Percentiles rank a stretch among this genome's conserved stretches.
These are phyloP conservation scores for Cebus imitator DNA, from an alignment of 2,113 vertebrate species.

Conservation along the genomic window DNA sequence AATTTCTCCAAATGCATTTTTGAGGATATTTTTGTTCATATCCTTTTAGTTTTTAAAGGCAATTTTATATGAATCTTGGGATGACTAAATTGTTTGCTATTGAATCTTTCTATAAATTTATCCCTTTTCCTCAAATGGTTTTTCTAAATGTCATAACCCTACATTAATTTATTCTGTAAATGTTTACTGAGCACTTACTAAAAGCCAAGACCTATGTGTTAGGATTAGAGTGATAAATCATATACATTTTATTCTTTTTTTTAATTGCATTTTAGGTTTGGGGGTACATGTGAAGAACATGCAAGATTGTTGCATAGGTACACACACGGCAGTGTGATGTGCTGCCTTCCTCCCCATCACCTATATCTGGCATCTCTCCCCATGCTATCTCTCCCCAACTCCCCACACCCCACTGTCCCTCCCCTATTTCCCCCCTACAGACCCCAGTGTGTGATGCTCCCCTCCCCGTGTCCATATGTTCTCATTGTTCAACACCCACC, in stretches of 20 bases:
- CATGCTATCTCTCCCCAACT: no score
- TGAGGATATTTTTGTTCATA: not conserved
- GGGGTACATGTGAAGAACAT: no score
- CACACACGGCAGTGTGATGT: no score
- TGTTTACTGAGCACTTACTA: not conserved
- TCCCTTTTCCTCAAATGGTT: not conserved
- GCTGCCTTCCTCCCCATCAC: no score
- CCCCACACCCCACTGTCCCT: no score
- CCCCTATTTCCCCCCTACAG: no score
- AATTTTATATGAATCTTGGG: not conserved
- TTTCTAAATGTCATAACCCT: not conserved
- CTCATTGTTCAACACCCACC: no score
- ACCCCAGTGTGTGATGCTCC: no score
- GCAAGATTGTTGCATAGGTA: no score
- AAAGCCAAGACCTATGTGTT: not conserved
- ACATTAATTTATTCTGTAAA: not conserved
- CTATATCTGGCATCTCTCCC: no score
- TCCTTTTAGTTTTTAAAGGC: not conserved
- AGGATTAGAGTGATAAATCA: not conserved
- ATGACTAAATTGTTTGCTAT: not conserved
- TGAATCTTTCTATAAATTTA: not conserved
- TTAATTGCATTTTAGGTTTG: no score
- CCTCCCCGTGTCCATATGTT: no score
- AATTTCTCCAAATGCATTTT: not conserved
- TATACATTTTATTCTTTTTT: not conserved